Base-by-base conservation (phyloP, 2,113 vertebrate species). In the Haplochromis vanheusdeni region DNA sequence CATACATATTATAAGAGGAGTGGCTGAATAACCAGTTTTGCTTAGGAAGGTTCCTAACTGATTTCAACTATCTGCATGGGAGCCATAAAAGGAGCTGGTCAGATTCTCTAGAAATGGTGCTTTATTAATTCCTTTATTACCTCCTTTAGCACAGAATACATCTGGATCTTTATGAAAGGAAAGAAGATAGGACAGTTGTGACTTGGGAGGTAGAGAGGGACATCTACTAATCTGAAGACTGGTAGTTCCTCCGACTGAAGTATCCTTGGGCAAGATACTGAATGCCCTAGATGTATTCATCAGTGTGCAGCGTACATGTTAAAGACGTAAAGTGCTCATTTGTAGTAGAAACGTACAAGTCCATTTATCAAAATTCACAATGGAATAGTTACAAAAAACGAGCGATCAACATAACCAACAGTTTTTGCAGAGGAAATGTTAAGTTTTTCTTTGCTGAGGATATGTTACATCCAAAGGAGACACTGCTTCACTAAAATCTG, bases 311-410 rank as follows among this genome's bases (percentile, higher is more conserved):
- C 4, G 9, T 19, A 0, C 16, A 33, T 33, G 28, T 60, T 31
- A 60, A 60, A 33, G 0, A 58, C 2, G 2, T 58, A 31, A 16
- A 19, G 0, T 0, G 56, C 56, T 60, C 28, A 33, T 10, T 33
- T 33, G 28, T 17, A 60, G 28, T 19, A 60, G 28, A 60, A 60
- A 33, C 19, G 16, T 19, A 8, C 5, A 5, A 60, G 26, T 60
- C 14, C 26, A 19, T 60, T 60, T 60, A 10, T 9, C 28, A 19
- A n/a, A 62, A 62, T 62, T 19, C 31, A 19, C 5, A 62, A 33
- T 62, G 58, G 16, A 33, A 62, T 33, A 19, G 28, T 19, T 62
- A 1, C 16, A 33, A 62, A 54, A 19, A 62, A 62, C 9, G 33
- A 33, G 0, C 16, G 1, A 33, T 62, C 16, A 65, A 37, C 60